Base-by-base conservation (phyloP, 2,797 vertebrate species). In the Ctenopoma multispine region DNA sequence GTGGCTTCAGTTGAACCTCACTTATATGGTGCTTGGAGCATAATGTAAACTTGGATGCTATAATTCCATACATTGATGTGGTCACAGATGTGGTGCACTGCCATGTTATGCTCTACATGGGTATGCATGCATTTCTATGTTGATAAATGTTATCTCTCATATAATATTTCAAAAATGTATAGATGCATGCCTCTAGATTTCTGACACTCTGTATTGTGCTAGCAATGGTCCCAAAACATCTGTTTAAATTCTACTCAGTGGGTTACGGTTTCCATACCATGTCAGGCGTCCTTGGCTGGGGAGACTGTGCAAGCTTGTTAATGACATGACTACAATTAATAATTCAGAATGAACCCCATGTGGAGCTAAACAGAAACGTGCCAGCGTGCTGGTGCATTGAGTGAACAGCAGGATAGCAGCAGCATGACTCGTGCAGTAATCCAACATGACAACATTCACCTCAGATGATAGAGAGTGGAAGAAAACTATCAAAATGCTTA, bases 381-480 rank as follows among this genome's bases (percentile, higher is more conserved):
- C 44, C 43, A 36, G 63, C 21, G 56, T 58, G 72, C 63, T 17
- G 65, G 62, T 68, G 49, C 63, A 73, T 64, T 87, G 58, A 7
- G 87, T 60, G 80, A 76, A 82, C 70, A 80, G 83, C 62, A 29
- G 69, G 67, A 72, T 70, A 82, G 70, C 60, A 17, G 57, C 46
- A 2, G 71, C 78, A 55, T 24, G 73, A 68, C 79, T 81, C 71
- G 62, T 71, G 69, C 78, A 89, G 64, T 91, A 92, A 93, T 90
- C 46, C 68, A 57, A 92, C 90, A 94, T 90, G 90, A 91, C 93
- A 92, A 89, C 85, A 14, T 89, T 93, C 92, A 91, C 88, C 90
- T 92, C 83, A 5, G 86, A 93, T 91, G 87, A 92, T 83, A 83
- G 81, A 90, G 90, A 87, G 77, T 71, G 87, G 90, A 91, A 81